These are phyloP conservation scores for Carcharodon carcharias DNA, from an alignment of 2,797 vertebrate genomes.

Conservation along the genomic window DNA sequence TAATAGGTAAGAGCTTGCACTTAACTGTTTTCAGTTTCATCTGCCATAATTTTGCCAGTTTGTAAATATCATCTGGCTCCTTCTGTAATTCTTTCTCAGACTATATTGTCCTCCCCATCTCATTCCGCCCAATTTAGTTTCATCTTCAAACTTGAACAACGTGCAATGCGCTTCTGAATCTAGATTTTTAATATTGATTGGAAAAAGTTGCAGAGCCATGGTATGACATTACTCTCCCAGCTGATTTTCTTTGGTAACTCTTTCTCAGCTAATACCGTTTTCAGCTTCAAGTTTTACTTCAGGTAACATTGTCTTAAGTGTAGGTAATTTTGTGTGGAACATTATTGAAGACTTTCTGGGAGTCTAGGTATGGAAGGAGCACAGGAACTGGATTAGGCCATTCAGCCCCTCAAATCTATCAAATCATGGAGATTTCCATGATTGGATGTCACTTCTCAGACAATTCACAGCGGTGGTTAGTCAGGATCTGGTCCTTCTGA, in stretches of 20 bases:
- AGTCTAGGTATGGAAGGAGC: neutral
- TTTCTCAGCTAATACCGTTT: neutral
- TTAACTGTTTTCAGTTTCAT: neutral
- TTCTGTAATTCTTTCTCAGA: neutral
- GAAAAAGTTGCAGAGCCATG: neutral
- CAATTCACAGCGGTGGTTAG: neutral
- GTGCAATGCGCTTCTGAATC: neutral
- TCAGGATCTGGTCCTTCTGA: neutral
- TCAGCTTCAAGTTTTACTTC: neutral
- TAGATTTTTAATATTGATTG: neutral
- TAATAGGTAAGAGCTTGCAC: neutral
- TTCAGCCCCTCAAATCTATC: neutral
- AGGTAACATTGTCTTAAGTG: neutral
- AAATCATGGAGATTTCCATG: neutral
- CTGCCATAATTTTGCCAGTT: neutral
- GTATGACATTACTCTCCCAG: neutral
- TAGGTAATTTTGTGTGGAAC: neutral
- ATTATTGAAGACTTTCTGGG: neutral
- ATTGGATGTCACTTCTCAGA: neutral
- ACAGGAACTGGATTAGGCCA: too few species aligned
- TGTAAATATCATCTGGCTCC: neutral
- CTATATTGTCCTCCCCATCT: neutral
- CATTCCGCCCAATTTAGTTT: neutral
- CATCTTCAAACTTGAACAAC: neutral
- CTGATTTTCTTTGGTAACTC: neutral